Percentiles rank a stretch among this genome's conserved stretches.
These are phyloP conservation scores for Siniperca knerii DNA, from an alignment of 2,113 vertebrate genomes.

Conservation along the genomic window DNA sequence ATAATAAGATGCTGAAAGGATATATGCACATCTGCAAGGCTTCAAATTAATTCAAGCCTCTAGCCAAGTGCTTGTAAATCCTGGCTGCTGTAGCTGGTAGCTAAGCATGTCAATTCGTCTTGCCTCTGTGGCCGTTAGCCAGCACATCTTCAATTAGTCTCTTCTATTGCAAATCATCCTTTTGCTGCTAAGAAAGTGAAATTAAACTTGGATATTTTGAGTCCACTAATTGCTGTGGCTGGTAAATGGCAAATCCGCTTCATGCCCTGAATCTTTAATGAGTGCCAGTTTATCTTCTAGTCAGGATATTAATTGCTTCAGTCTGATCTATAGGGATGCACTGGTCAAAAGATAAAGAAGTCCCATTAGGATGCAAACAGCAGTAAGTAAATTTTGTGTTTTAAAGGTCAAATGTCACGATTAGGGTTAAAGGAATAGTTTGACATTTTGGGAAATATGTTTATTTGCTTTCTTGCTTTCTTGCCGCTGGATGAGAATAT, in stretches of 20 bases:
- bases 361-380: constrained; percentile 4
- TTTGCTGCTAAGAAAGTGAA: constrained; percentile 59
- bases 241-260: constrained; percentile 53
- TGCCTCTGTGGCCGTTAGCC: constrained; percentile 50
- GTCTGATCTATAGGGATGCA: constrained; percentile 16
- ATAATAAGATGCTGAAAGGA: constrained; percentile 45
- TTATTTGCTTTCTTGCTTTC: neutral
- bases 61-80: constrained; percentile 72
- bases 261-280: constrained; percentile 40
- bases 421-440: neutral
- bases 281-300: constrained; percentile 48
- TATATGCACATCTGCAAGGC: constrained; percentile 66
- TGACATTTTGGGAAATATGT: neutral
- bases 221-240: constrained; percentile 66
- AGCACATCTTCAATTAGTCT: constrained; percentile 66
- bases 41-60: constrained; percentile 64
- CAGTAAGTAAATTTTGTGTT: constrained; percentile 4
- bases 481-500: neutral
- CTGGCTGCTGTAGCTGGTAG: constrained; percentile 42
- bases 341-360: constrained; percentile 33
- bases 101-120: constrained; percentile 69
- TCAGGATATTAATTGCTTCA: constrained; percentile 57
- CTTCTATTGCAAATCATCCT: constrained; percentile 63
- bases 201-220: constrained; percentile 67
- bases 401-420: constrained; percentile 27